phyloP scores from a whole-genome alignment of 2,797 vertebrate genomes.

The Xerus rutilus region DNA sequence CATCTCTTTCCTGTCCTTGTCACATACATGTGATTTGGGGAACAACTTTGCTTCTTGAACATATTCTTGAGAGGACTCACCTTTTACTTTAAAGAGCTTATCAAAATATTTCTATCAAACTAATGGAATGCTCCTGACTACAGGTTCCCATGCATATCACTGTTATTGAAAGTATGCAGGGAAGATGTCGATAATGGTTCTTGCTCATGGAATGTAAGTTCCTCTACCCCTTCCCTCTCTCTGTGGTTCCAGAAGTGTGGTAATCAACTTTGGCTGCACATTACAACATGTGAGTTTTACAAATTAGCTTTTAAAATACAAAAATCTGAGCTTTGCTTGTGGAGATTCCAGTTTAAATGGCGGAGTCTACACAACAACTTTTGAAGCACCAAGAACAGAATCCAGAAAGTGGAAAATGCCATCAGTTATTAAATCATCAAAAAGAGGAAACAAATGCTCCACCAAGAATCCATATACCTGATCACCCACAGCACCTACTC shows the following conservation, averaged over 20 bases:
- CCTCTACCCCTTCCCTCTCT: neutral
- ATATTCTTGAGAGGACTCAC: neutral
- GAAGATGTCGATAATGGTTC: neutral
- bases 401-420: neutral
- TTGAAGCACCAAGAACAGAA: neutral
- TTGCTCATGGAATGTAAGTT: neutral
- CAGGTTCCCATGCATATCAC: neutral
- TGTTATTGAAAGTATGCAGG: neutral
- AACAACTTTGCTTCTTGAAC: neutral
- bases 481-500: neutral
- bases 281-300: neutral
- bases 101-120: neutral
- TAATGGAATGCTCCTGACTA: neutral
- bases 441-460: neutral
- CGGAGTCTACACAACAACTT: neutral
- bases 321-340: neutral
- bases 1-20: neutral
- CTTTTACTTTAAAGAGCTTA: neutral
- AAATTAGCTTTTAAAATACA: neutral
- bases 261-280: neutral
- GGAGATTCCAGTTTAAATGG: neutral
- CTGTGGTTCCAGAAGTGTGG: neutral
- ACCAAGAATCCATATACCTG: neutral
- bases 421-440: neutral
- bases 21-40: neutral